Evolutionary conservation across 2,797 vertebrate species (phyloP).

Genomic region (Onychomys leucogaster): DNA sequence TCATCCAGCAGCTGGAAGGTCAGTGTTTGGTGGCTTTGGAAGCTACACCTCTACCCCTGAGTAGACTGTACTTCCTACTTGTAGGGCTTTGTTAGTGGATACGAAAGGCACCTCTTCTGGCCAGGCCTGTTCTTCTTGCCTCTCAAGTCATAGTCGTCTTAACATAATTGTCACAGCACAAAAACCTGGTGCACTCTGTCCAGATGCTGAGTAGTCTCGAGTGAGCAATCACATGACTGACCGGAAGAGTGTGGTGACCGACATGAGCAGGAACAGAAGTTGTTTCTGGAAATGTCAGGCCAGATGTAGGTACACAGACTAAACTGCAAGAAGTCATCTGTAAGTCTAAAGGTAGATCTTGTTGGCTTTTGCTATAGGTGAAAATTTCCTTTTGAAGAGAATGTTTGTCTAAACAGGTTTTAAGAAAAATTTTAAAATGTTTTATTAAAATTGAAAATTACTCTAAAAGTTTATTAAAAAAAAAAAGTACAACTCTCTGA

Average conservation of each 20-base stretch:
- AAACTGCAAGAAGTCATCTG: neutral
- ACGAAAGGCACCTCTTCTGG: neutral
- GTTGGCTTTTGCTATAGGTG: slow-evolving; percentile 19
- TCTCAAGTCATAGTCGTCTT: neutral
- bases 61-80: neutral
- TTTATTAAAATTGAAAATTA: slow-evolving; percentile 4
- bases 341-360: slow-evolving; percentile 16
- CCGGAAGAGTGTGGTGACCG: neutral
- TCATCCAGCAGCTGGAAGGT: slow-evolving; percentile 78
- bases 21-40: slow-evolving; percentile 66
- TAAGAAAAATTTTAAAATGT: slow-evolving; percentile 41
- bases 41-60: neutral
- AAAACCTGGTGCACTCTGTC: neutral
- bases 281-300: neutral
- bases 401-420: slow-evolving; percentile 9
- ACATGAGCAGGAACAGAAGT: slow-evolving; percentile 35
- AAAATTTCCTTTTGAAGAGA: slow-evolving; percentile 51
- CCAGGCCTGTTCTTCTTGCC: neutral
- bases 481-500: neutral
- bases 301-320: neutral
- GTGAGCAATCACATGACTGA: neutral
- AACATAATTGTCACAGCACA: neutral
- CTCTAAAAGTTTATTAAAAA: slow-evolving; percentile 15
- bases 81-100: neutral
- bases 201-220: neutral